Base-by-base conservation (phyloP, 2,888 invertebrate genomes). In the Lingula anatina region DNA sequence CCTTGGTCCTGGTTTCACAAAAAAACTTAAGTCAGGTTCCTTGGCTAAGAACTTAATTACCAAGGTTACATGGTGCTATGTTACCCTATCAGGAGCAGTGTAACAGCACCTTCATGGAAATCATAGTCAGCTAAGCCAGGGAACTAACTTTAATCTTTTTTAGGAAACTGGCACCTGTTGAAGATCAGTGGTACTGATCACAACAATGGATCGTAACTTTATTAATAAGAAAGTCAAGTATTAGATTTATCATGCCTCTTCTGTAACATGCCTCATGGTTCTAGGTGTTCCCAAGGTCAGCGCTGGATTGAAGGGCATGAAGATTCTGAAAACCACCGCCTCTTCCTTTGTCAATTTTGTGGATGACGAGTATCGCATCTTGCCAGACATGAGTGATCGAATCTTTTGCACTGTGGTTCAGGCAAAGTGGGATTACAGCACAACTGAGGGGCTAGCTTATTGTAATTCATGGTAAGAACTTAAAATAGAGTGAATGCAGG, bases 301-400 rank as follows among this genome's bases (percentile, higher is more conserved):
- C 47, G 85, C 86, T 7, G 88, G 88, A 7, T 75, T 89, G 46
- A 84, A 83, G 60, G 84, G 83, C 23, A 78, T 89, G 23, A 81
- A 87, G 37, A 84, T 89, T 0, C 75, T 89, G 54, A 89, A 89
- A 75, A 89, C 89, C 0, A 89, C 89, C 0, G 86, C 89, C 69
- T 89, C 89, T 0, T 83, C 87, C 0, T 89, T 89, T 68, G 85
- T 83, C 2, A 86, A 88, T 73, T 89, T 89, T 66, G 84, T 88
- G 23, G 83, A 85, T 68, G 89, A 89, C 66, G 88, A 87, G 63
- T 89, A 85, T 73, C 83, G 88, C 25, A 86, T 87, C 0, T 77
- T 89, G 21, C 83, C 86, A 0, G 88, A 89, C 74, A 83, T 84
- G 37, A 82, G 85, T 40, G 89, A 89, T 71, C 82, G 89, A 56